Conservation (phyloP, 2,797 vertebrate genomes). For the Enteromius fasciolatus region DNA sequence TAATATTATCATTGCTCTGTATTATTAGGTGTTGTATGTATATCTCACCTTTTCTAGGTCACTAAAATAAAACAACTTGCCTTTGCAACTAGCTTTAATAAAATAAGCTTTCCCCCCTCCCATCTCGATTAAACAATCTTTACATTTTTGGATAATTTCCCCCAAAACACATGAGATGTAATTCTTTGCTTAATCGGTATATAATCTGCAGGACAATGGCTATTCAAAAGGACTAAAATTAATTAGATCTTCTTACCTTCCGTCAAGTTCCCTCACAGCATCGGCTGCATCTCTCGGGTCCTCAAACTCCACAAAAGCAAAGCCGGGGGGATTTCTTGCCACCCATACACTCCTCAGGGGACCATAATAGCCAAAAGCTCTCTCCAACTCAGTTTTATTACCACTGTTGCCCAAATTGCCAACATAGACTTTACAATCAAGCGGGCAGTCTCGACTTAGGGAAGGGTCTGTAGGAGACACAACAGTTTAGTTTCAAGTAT, state of each 20-base stretch:
- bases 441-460: slow-evolving; percentile 87
- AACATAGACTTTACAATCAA: slow-evolving; percentile 98
- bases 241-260: slow-evolving; percentile 80
- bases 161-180: not conserved
- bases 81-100: not conserved
- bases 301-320: slow-evolving; percentile 98
- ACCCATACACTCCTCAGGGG: slow-evolving; percentile 96
- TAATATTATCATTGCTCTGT: not conserved
- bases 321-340: slow-evolving; percentile 95
- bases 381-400: slow-evolving; percentile 95
- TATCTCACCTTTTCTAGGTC: not conserved
- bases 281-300: slow-evolving; percentile 96
- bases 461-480: slow-evolving; percentile 67
- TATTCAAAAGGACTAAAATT: not conserved
- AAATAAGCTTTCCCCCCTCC: not conserved
- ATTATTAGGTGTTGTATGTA: not conserved
- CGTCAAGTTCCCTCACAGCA: slow-evolving; percentile 95
- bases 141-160: not conserved
- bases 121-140: not conserved
- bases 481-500: not conserved
- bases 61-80: not conserved
- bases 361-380: slow-evolving; percentile 95
- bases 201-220: not conserved
- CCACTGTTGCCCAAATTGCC: slow-evolving; percentile 98
- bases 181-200: not conserved